Base-by-base conservation (phyloP, 23 tunicate species). In the Pegea sp. region DNA sequence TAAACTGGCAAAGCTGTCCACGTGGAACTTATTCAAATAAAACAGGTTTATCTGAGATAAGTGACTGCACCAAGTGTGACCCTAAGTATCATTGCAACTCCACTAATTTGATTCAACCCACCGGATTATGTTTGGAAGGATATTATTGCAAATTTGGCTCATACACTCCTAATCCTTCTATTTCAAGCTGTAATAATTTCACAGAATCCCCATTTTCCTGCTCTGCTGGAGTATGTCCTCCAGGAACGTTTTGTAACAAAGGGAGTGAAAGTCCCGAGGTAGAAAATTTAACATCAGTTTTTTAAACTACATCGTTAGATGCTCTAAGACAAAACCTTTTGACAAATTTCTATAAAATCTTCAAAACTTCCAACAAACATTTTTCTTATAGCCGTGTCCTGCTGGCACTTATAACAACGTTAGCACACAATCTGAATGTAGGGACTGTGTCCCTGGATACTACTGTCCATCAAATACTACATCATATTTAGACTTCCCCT, bases 141-240 rank as follows among this genome's bases (percentile, higher is more conserved):
- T 77, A 64, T 34, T 89, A 66, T 58, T 89, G 98, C 61, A 59
- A 71, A 34, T 44, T 68, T 24, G 81, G 89, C 16, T 72, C 69
- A 3, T 49, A 26, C 1, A 26, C 51, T 20, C 60, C 81, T 28
- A 60, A 66, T n/a, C 81, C 98, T 16, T 56, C 52, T 29, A 60
- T 48, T 2, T 28, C 43, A 4, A 31, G 56, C 6, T 75, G 79
- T 34, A 44, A 30, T 42, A 42, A 51, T 11, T 30, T 44, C 20
- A 29, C 52, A 3, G 76, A 33, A 13, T 68, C 76, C 0, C 64
- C 64, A 8, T 74, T 56, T 56, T 71, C 77, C 13, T 63, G 76
- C 57, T 30, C 74, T 31, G 95, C 81, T 13, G 64, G 62, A 52
- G 48, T 70, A n/a, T 89, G 98, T 67, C 90, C 90, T 7, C 34